These are phyloP conservation scores for Drosophila algonquin DNA, from an alignment of 2,888 invertebrate genomes.

Conservation along the genomic window DNA sequence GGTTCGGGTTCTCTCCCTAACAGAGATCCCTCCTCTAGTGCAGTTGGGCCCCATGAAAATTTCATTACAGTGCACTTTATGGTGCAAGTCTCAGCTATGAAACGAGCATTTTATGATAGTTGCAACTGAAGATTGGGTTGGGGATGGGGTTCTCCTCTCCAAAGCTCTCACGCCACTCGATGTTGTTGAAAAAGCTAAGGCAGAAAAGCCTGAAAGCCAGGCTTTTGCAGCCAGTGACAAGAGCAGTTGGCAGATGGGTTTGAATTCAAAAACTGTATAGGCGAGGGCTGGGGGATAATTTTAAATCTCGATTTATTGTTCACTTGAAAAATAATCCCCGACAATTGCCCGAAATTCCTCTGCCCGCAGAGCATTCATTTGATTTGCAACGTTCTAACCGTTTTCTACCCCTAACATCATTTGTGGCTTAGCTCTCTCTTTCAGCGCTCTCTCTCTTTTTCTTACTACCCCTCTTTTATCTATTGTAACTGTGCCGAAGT, in stretches of 20 bases:
- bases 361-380: not conserved
- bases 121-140: slow-evolving; percentile 27
- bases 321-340: not conserved
- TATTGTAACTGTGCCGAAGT: slow-evolving; percentile 45
- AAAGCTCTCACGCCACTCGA: slow-evolving; percentile 51
- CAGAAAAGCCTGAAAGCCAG: slow-evolving; percentile 50
- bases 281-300: not conserved
- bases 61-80: slow-evolving; percentile 64
- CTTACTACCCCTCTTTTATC: slow-evolving; percentile 35
- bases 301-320: not conserved
- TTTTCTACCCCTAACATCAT: slow-evolving; percentile 26
- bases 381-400: not conserved
- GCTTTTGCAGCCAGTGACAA: slow-evolving; percentile 27
- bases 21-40: slow-evolving; percentile 7
- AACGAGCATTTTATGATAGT: slow-evolving; percentile 51
- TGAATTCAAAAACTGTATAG: not conserved
- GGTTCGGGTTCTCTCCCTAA: not conserved
- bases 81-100: slow-evolving; percentile 59
- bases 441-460: slow-evolving; percentile 14
- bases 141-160: slow-evolving; percentile 43
- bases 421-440: slow-evolving; percentile 12
- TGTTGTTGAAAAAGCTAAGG: slow-evolving; percentile 48
- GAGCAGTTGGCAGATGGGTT: not conserved
- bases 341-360: not conserved
- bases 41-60: slow-evolving; percentile 6